Base-by-base conservation (phyloP, 2,888 invertebrate genomes). In the Mythimna pallens region DNA sequence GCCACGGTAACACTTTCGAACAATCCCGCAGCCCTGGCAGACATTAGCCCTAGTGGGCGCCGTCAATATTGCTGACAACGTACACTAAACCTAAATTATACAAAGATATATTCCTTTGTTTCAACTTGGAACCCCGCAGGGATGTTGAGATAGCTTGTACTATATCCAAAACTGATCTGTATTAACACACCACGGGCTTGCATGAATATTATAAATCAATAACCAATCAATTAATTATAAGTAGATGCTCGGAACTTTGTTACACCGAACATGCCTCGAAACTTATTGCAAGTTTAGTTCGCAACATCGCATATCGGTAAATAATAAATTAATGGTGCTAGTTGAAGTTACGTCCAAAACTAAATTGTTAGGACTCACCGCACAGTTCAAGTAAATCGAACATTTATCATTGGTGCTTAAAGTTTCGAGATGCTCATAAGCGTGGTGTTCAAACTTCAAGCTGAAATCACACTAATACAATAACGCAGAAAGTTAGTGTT, bases 261-360 rank as follows among this genome's bases (percentile, higher is more conserved):
- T 68, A 83, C 65, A 76, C 22, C 59, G 70, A 76, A 76, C 62
- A 76, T 70, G 67, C 70, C 68, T 54, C 55, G 25, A 75, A 83
- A 80, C 65, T 82, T 83, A 76, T 59, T 70, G 72, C 83, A 73
- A 83, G 76, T 83, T 83, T 78, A 79, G 69, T 70, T 79, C 43
- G 55, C 50, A 75, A 75, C 80, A 70, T 82, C 75, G 67, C 55
- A 62, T 72, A 81, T 73, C 70, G 73, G 67, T 68, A 75, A 81
- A 78, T 75, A 81, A 78, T 78, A 82, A 82, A 76, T 83, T 70
- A 70, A 80, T 78, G 61, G 70, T 62, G 65, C 57, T 78, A 72
- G 64, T 76, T 69, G 63, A 69, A 76, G 76, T 73, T 82, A 61
- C 67, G 65, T 78, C 66, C 70, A 68, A 81, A 58, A 70, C 64